These are phyloP conservation scores for Thamnophis sirtalis DNA, from an alignment of 2,113 vertebrate genomes.

Conservation along the genomic window DNA sequence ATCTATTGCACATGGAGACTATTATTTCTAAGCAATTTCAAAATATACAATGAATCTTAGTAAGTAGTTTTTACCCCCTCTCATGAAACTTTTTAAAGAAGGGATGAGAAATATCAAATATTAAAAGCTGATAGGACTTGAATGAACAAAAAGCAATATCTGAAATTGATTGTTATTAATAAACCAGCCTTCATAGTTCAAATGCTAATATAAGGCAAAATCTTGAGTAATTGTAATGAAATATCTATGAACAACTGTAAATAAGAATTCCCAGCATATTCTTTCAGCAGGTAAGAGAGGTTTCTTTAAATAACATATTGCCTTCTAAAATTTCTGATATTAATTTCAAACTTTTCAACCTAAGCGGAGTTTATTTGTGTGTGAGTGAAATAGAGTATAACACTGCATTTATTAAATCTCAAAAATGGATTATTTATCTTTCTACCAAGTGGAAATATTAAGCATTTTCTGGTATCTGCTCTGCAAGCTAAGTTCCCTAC, in stretches of 20 bases:
- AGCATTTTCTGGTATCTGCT: constrained; percentile 75
- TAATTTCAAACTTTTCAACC: constrained; percentile 78
- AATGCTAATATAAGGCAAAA: constrained; percentile 30
- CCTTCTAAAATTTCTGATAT: constrained; percentile 75
- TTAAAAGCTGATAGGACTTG: constrained; percentile 42
- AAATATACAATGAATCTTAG: not conserved
- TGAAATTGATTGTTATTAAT: constrained; percentile 15
- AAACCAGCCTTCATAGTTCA: constrained; percentile 38
- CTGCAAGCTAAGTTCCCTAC: constrained; percentile 73
- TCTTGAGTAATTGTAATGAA: constrained; percentile 42
- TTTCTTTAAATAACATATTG: constrained; percentile 69
- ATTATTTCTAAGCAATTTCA: not conserved
- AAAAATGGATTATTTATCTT: constrained; percentile 73
- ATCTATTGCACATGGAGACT: constrained; percentile 32
- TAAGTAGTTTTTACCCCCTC: not conserved
- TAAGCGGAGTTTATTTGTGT: constrained; percentile 44
- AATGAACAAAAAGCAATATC: constrained; percentile 46
- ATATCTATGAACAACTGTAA: constrained; percentile 55
- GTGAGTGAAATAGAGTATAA: constrained; percentile 14
- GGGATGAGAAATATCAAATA: constrained; percentile 18
- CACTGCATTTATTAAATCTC: constrained; percentile 65
- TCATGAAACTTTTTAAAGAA: not conserved
- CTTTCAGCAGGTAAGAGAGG: constrained; percentile 71
- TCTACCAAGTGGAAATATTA: constrained; percentile 73
- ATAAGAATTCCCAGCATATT: constrained; percentile 65